Percentiles rank a stretch among this genome's conserved stretches.
These are phyloP conservation scores for Parnassius orleans DNA, from an alignment of 2,888 invertebrate genomes.

Conservation along the genomic window DNA sequence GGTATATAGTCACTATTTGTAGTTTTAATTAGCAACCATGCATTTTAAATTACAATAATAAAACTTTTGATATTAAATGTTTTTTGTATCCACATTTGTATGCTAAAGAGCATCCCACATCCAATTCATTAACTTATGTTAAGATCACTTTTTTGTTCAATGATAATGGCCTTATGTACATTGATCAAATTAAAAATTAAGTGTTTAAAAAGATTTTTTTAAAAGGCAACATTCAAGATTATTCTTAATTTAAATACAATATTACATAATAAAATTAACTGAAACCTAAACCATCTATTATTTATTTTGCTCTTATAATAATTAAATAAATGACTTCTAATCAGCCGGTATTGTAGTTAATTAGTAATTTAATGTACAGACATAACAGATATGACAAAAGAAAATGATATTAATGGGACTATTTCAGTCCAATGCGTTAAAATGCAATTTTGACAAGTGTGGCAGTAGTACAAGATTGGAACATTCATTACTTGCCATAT, in stretches of 20 bases:
- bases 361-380: conserved; percentile 1
- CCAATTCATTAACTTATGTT: conserved; percentile 21
- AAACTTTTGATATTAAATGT: conserved; percentile 16
- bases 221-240: no score
- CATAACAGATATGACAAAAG: not conserved
- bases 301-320: not conserved
- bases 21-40: conserved; percentile 24
- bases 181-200: conserved; percentile 12
- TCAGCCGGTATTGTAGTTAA: not conserved
- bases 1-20: conserved; percentile 21
- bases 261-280: not conserved
- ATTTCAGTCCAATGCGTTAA: not conserved
- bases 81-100: conserved; percentile 11
- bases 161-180: conserved; percentile 26
- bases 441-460: not conserved
- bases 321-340: not conserved
- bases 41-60: conserved; percentile 23
- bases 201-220: not conserved
- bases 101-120: conserved; percentile 21
- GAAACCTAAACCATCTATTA: no score
- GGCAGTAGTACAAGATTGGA: conserved; percentile 5
- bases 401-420: not conserved
- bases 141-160: conserved; percentile 25
- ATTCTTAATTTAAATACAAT: no score
- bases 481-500: not conserved